Evolutionary conservation across 2,888 invertebrate genomes (phyloP), one percentile per base, ranked within the genome.

Genomic region (Himalopsyche tibetana): DNA sequence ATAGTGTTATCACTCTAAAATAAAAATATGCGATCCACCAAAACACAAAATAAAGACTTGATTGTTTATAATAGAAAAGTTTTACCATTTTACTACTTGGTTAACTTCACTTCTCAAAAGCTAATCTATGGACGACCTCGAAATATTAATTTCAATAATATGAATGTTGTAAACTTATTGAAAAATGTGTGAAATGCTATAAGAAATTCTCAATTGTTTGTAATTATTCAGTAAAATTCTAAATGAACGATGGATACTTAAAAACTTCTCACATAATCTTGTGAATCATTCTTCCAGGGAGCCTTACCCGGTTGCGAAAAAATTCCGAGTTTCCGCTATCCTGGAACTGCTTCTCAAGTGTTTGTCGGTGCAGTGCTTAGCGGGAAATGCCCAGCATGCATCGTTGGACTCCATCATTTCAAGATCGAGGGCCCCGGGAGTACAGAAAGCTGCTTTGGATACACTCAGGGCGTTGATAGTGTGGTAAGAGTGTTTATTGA

Each of bases 251-350:
- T 28, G 0, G 15, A 12, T 2, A 19, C 9, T 36, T 69, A 6
- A 40, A 40, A 6, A 40, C 6, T 40, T 40, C 3, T 4, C 2
- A 45, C 45, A 45, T 9, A 11, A 45, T 45, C 45, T 45, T 45
- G 9, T 11, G 45, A 9, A 9, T 40, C 12, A 63, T 69, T 55
- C n/a, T 88, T 84, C 51, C 55, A 88, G 88, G 5, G 90, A 91
- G 74, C 90, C 91, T 0, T 91, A 90, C 88, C 90, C 91, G 9
- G 90, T 90, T 0, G 74, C 90, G 5, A 91, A 91, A 82, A 87
- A 89, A 0, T 88, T 91, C 9, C 85, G 89, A 83, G 89, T 90
- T 5, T 90, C 89, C 81, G 89, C 90, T 82, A 89, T 91, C 28
- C 82, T 91, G 4, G 89, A 90, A 82, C 55, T 91, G 2, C 89